phyloP scores from a whole-genome alignment of 2,797 vertebrate species.

The Acridotheres tristis region DNA sequence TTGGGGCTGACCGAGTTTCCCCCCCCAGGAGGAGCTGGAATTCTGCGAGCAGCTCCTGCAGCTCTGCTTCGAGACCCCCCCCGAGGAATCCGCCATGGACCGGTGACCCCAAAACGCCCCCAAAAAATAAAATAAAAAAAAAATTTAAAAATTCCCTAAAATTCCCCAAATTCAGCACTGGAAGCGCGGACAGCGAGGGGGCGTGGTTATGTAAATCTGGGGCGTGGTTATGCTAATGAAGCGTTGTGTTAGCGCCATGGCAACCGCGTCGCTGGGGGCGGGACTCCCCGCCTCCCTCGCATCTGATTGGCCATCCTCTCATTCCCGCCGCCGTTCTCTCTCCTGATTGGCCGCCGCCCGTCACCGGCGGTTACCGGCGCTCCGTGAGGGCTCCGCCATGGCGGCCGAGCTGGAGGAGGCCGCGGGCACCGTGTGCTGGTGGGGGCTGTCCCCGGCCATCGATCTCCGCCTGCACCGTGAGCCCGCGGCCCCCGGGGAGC shows the following conservation, averaged over 20 bases:
- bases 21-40: too few species aligned
- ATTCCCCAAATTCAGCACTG: too few species aligned
- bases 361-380: accelerated
- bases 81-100: too few species aligned
- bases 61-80: too few species aligned
- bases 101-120: too few species aligned
- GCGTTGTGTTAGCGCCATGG: accelerated
- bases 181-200: too few species aligned
- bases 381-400: not conserved
- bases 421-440: not conserved
- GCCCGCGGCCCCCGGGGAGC: accelerated
- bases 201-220: too few species aligned
- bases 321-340: not conserved
- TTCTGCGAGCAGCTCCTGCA: too few species aligned
- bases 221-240: too few species aligned
- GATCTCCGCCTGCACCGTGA: not conserved
- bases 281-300: accelerated
- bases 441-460: not conserved
- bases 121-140: too few species aligned
- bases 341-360: not conserved
- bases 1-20: too few species aligned
- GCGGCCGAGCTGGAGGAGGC: not conserved
- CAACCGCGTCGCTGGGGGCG: not conserved
- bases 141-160: too few species aligned
- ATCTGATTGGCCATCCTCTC: accelerated